These are phyloP conservation scores for Achlya flavicornis DNA, from an alignment of 2,888 invertebrate species.

Conservation along the genomic window DNA sequence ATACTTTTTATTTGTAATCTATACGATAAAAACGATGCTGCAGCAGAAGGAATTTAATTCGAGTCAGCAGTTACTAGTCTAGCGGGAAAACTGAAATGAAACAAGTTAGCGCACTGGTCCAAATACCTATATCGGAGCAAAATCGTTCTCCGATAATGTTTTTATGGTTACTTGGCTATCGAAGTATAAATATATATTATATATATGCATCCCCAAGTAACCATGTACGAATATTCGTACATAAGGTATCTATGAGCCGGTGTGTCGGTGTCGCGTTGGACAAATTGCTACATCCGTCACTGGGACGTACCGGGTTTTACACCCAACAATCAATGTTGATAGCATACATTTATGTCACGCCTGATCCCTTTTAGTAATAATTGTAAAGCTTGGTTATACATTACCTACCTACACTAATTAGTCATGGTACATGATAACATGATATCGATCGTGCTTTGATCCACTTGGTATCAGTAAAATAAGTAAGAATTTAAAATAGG, in stretches of 20 bases:
- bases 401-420: too few relatives aligned
- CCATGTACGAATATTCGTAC: too few relatives aligned
- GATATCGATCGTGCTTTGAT: too few relatives aligned
- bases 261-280: background rate
- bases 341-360: background rate
- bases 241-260: background rate
- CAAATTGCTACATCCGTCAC: background rate
- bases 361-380: too few relatives aligned
- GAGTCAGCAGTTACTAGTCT: slow-evolving; percentile 22
- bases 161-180: slow-evolving; percentile 25
- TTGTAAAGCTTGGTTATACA: too few relatives aligned
- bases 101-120: slow-evolving; percentile 27
- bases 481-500: too few relatives aligned
- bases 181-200: too few relatives aligned
- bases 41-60: slow-evolving; percentile 27
- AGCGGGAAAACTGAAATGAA: slow-evolving; percentile 20
- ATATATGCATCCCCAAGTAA: too few relatives aligned
- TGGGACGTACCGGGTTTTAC: background rate
- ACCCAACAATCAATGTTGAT: background rate
- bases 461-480: too few relatives aligned
- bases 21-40: background rate
- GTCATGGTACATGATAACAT: too few relatives aligned
- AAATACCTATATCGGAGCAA: slow-evolving; percentile 32
- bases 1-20: background rate
- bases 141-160: slow-evolving; percentile 49